Evolutionary conservation across 2,888 invertebrate genomes (phyloP).

Genomic region (Digitonthophagus gazella): DNA sequence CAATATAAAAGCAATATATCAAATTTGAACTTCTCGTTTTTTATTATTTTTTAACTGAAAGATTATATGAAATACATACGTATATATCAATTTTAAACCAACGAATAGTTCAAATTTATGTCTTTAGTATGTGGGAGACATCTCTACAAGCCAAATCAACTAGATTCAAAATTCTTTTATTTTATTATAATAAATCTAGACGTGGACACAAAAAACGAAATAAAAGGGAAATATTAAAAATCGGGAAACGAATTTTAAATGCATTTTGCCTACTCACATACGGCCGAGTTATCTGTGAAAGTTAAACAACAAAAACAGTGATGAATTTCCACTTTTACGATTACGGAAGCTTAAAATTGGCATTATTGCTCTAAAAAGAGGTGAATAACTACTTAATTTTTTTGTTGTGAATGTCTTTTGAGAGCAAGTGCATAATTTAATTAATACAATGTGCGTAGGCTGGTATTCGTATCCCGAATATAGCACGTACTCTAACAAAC

Average conservation of each 20-base stretch:
- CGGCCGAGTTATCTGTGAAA: slow-evolving; percentile 51
- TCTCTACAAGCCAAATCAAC: slow-evolving; percentile 32
- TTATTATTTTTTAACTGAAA: background rate
- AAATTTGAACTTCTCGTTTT: background rate
- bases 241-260: slow-evolving; percentile 43
- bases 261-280: slow-evolving; percentile 50
- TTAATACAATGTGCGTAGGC: slow-evolving; percentile 38
- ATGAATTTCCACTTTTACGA: slow-evolving; percentile 25
- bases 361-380: slow-evolving; percentile 6
- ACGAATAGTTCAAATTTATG: background rate
- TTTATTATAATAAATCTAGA: slow-evolving; percentile 7
- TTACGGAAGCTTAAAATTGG: too few species aligned
- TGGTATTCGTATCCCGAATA: slow-evolving; percentile 39
- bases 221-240: slow-evolving; percentile 30
- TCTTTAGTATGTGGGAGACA: slow-evolving; percentile 22
- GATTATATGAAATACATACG: too few species aligned
- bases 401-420: background rate
- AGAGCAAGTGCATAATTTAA: background rate
- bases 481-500: slow-evolving; percentile 34
- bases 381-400: slow-evolving; percentile 7
- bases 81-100: too few species aligned
- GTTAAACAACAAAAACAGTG: slow-evolving; percentile 39
- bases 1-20: background rate
- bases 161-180: slow-evolving; percentile 24
- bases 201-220: slow-evolving; percentile 23